Evolutionary conservation across 2,888 invertebrate species (phyloP).

Genomic region (Poecilus cupreus): DNA sequence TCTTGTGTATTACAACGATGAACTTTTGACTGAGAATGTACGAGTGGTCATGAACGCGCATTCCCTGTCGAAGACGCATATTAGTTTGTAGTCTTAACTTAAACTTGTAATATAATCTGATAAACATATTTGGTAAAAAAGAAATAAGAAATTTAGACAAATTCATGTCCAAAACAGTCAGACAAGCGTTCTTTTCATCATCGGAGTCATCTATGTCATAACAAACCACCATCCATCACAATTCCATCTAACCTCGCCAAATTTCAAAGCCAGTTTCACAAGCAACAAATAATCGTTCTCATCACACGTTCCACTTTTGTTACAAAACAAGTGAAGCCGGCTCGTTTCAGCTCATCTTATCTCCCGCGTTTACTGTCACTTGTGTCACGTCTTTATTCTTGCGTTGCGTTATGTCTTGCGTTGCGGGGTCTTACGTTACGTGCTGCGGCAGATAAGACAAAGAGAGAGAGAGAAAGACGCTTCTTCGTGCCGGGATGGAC

Average conservation of each 20-base stretch:
- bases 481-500: neutral
- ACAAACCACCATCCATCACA: neutral
- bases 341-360: neutral
- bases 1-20: too few relatives aligned
- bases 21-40: too few relatives aligned
- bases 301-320: conserved; percentile 24
- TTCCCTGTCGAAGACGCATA: too few relatives aligned
- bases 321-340: conserved; percentile 2
- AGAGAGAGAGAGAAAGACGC: neutral
- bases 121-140: neutral
- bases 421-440: neutral
- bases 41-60: too few relatives aligned
- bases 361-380: neutral
- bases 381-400: neutral
- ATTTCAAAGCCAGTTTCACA: conserved; percentile 18
- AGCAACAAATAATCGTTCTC: conserved; percentile 15
- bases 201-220: neutral
- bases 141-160: neutral
- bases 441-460: too few relatives aligned
- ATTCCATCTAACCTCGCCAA: conserved; percentile 6
- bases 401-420: neutral
- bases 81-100: too few relatives aligned
- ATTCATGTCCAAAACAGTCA: neutral
- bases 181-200: neutral
- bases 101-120: too few relatives aligned